phyloP scores from a whole-genome alignment of 1,140 invertebrate genomes.

The Alviniconcha marisindica region DNA sequence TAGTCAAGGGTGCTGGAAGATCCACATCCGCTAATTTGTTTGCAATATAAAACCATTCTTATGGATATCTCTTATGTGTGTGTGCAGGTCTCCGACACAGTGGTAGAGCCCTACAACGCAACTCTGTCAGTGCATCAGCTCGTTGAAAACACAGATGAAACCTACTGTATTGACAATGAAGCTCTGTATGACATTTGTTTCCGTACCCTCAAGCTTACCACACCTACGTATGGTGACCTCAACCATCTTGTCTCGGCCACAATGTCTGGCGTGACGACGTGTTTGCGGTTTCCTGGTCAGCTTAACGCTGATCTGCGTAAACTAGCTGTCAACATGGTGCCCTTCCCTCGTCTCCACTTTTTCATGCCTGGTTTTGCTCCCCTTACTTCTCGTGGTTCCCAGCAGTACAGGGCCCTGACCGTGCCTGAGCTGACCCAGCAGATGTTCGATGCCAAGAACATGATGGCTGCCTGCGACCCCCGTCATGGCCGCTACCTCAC shows the following conservation, averaged over 20 bases:
- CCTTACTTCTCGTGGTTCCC: constrained; percentile 79
- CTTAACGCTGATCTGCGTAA: constrained; percentile 90
- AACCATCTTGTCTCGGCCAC: constrained; percentile 80
- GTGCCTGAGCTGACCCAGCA: constrained; percentile 80
- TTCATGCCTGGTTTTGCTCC: constrained; percentile 88
- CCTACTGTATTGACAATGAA: constrained; percentile 82
- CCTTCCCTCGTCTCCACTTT: constrained; percentile 85
- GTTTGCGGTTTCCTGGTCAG: constrained; percentile 87
- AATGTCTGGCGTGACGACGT: constrained; percentile 88
- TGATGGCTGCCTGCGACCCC: constrained; percentile 87
- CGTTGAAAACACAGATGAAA: constrained; percentile 85
- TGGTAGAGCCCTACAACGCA: constrained; percentile 80
- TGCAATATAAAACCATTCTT: constrained; percentile 44
- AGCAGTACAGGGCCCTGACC: constrained; percentile 78
- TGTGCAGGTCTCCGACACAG: constrained; percentile 79
- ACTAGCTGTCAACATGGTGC: constrained; percentile 86
- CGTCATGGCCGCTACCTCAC: constrained; percentile 82
- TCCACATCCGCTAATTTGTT: neutral
- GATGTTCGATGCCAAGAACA: constrained; percentile 86
- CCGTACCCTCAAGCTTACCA: constrained; percentile 89
- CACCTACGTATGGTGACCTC: constrained; percentile 80
- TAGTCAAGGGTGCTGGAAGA: neutral
- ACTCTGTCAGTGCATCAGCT: constrained; percentile 86
- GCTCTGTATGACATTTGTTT: constrained; percentile 96
- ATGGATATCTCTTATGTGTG: constrained; percentile 78